Evolutionary conservation across 2,113 vertebrate genomes (phyloP), one percentile per base, ranked within the genome.

Genomic region (Erythrocebus patas): DNA sequence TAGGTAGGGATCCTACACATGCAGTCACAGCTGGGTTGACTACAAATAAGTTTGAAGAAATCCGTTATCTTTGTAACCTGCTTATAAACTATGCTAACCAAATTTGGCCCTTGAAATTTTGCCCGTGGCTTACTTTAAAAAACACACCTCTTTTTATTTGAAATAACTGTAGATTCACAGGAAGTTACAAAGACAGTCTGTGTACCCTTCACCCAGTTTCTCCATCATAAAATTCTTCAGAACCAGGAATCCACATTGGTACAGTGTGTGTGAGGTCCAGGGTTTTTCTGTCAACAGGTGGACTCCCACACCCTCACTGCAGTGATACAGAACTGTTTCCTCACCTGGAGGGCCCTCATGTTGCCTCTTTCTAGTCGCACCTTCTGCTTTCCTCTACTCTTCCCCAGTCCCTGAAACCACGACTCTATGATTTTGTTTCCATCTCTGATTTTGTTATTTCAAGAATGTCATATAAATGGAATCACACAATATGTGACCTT

Each of bases 1-100:
- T 2, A n/a, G 32, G 25, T 13, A 9, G 8, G 30, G 12, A 20
- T 35, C 61, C 18, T 4, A 5, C 0, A 1, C 7, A 3, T 2
- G 2, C 22, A 25, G 0, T 40, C 11, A 38, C 5, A 13, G 0
- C 18, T 16, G 72, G 14, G n/a, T 50, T 22, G 4, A 8, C 80
- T 23, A 30, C 18, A 22, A 3, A 27, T 8, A 8, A 2, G 7
- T 8, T 50, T 27, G 23, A 61, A 52, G 86, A 80, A 40, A 40
- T n/a, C 18, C 22, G 8, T 45, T n/a, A 2, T 43, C 75, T 93
- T 64, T 68, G 25, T 61, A 6, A 30, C 70, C 84, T 86, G 27
- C 66, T 76, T 78, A 16, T 17, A 87, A 61, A 61, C 48, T 55
- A 0, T 75, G 16, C 45, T 61, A 20, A 43, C 48, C 48, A 82